These are phyloP conservation scores for Apamea anceps DNA, from an alignment of 2,888 invertebrate genomes.

Conservation along the genomic window DNA sequence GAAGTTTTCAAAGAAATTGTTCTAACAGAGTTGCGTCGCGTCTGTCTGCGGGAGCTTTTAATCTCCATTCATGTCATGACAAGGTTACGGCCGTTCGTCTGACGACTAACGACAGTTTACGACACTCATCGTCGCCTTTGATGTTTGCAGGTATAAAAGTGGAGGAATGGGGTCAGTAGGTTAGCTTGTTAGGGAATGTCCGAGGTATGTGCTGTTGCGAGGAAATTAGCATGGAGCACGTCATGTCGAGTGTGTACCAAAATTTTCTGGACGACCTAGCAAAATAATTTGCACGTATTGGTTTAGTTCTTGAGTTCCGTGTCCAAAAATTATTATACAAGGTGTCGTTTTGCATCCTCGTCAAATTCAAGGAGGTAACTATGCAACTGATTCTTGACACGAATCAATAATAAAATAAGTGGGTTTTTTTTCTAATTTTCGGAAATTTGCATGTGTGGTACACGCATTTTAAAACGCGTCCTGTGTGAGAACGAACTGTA, in stretches of 20 bases:
- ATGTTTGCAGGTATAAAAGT: slow-evolving; percentile 42
- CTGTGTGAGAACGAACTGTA: no score
- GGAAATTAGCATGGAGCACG: slow-evolving; percentile 38
- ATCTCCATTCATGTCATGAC: slow-evolving; percentile 26
- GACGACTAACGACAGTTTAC: slow-evolving; percentile 34
- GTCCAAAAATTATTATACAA: neutral
- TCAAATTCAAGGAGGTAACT: no score
- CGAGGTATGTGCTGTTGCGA: slow-evolving; percentile 11
- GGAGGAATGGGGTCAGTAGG: slow-evolving; percentile 46
- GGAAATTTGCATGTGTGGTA: no score
- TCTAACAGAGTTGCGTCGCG: neutral
- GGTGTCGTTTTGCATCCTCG: no score
- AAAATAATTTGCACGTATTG: neutral
- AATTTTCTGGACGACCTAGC: neutral
- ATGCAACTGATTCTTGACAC: no score
- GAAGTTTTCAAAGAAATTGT: neutral
- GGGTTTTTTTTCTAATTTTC: no score
- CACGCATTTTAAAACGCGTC: no score
- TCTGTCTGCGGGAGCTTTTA: neutral
- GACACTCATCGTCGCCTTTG: slow-evolving; percentile 45
- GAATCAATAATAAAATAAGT: no score
- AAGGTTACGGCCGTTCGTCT: slow-evolving; percentile 48
- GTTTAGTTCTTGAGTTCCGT: neutral
- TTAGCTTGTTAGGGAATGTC: slow-evolving; percentile 35
- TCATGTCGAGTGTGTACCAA: neutral